These are phyloP conservation scores for Sigmodon hispidus DNA, from an alignment of 2,113 vertebrate species.

Conservation along the genomic window DNA sequence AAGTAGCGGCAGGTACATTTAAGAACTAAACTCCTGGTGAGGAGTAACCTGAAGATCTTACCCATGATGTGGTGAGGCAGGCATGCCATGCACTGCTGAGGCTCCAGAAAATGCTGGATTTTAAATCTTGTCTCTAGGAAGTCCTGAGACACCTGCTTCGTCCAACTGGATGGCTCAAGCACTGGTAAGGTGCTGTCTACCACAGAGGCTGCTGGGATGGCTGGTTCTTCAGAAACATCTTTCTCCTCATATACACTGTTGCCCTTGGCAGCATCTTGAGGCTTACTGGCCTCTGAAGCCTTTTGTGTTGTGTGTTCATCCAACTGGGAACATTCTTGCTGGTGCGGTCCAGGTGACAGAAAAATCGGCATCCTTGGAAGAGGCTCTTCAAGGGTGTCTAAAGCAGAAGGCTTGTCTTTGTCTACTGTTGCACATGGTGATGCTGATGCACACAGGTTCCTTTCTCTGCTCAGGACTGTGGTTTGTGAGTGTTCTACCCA, in stretches of 20 bases:
- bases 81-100: slow-evolving; percentile 92
- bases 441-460: slow-evolving; percentile 83
- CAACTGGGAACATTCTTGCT: neutral
- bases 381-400: slow-evolving; percentile 82
- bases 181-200: slow-evolving; percentile 70
- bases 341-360: slow-evolving; percentile 72
- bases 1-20: slow-evolving; percentile 96
- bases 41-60: slow-evolving; percentile 92
- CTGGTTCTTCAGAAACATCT: slow-evolving; percentile 35
- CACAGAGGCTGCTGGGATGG: neutral
- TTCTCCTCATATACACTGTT: accelerated
- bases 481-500: slow-evolving; percentile 66
- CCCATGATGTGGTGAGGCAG: slow-evolving; percentile 96
- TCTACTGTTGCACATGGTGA: slow-evolving; percentile 81
- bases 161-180: slow-evolving; percentile 82
- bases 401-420: slow-evolving; percentile 72
- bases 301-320: slow-evolving; percentile 57
- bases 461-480: slow-evolving; percentile 71
- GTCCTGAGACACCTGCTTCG: slow-evolving; percentile 89
- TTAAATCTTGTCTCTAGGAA: slow-evolving; percentile 94
- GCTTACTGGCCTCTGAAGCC: slow-evolving; percentile 35
- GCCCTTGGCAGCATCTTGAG: slow-evolving; percentile 50
- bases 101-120: slow-evolving; percentile 95
- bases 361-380: slow-evolving; percentile 94
- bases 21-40: slow-evolving; percentile 93